These are phyloP conservation scores for Patella vulgata DNA, from an alignment of 1,140 invertebrate genomes.

Conservation along the genomic window DNA sequence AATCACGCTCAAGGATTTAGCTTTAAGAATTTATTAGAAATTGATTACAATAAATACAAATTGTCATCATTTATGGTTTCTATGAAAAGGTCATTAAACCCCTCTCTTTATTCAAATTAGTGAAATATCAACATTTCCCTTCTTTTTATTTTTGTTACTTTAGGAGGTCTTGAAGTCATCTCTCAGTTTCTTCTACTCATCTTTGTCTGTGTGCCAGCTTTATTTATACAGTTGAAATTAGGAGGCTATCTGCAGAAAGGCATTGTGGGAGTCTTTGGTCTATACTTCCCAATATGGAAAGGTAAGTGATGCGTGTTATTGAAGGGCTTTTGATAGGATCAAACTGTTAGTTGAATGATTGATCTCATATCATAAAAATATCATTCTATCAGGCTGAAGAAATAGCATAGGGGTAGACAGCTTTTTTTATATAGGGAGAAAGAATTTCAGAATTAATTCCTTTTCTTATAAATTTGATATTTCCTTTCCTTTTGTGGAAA, in stretches of 20 bases:
- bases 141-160: conserved; percentile 19
- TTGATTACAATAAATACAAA: no score
- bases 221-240: conserved; percentile 56
- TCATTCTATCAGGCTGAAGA: neutral
- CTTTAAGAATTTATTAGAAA: no score
- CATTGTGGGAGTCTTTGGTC: conserved; percentile 49
- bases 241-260: conserved; percentile 56
- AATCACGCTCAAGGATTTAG: no score
- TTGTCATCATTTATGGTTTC: no score
- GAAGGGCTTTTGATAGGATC: neutral
- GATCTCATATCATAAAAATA: neutral
- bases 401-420: neutral
- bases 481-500: no score
- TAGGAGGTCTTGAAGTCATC: conserved; percentile 48
- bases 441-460: neutral
- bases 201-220: conserved; percentile 46
- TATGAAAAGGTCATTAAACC: no score
- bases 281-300: conserved; percentile 51
- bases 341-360: neutral
- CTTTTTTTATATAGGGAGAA: neutral
- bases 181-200: conserved; percentile 47
- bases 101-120: no score
- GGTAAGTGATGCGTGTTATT: conserved; percentile 31
- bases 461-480: no score
- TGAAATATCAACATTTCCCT: no score